Conservation (phyloP, 2,888 invertebrate species). For the Nomada lathburiana region DNA sequence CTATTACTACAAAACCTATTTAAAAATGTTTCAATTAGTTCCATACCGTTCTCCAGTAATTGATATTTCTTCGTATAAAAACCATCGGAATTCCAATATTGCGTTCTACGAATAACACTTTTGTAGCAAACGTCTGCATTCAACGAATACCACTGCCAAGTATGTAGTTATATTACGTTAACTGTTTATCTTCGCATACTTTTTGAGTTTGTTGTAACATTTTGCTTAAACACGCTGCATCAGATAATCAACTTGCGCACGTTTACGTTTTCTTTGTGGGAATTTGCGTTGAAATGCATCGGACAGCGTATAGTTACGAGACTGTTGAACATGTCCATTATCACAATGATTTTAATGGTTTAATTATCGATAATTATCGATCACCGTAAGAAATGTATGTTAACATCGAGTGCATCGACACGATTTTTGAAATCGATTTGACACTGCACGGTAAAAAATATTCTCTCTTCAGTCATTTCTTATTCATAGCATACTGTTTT, state of each 20-base stretch:
- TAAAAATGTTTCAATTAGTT: neutral
- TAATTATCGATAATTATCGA: slow-evolving; percentile 53
- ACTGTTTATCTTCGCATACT: slow-evolving; percentile 60
- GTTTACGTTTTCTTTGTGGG: slow-evolving; percentile 23
- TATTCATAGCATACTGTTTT: neutral
- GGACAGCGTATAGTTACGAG: too few species aligned
- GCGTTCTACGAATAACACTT: slow-evolving; percentile 46
- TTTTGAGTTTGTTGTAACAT: slow-evolving; percentile 68
- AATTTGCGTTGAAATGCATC: too few species aligned
- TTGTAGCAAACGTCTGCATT: slow-evolving; percentile 14
- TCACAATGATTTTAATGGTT: slow-evolving; percentile 15
- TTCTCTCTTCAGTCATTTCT: neutral
- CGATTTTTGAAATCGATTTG: neutral
- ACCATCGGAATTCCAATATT: slow-evolving; percentile 16
- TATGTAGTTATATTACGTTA: slow-evolving; percentile 51
- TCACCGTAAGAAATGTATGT: slow-evolving; percentile 23
- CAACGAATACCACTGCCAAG: slow-evolving; percentile 37
- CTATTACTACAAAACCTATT: neutral
- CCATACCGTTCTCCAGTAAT: neutral
- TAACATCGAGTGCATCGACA: slow-evolving; percentile 36
- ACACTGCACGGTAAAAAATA: neutral
- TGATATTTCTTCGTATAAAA: neutral
- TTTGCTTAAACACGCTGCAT: slow-evolving; percentile 68
- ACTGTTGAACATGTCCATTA: neutral
- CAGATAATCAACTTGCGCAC: slow-evolving; percentile 24